A percentile compares a stretch with the other conserved stretches of the same genome.
Evolutionary conservation across 2,113 vertebrate species (phyloP).

Genomic region (Tragelaphus buxtoni): DNA sequence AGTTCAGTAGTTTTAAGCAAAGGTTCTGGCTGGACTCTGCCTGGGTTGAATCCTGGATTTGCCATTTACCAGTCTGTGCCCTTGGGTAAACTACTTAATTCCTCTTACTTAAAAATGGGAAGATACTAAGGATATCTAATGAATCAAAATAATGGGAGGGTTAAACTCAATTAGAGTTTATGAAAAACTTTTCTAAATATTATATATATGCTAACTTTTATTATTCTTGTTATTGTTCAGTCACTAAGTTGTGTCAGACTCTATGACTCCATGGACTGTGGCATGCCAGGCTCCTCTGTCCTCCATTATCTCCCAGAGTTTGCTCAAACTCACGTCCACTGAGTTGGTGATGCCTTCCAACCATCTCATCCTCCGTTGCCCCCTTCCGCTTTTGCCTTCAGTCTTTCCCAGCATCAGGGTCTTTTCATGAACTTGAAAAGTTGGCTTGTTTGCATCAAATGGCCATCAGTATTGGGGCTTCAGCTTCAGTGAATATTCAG

Average conservation of each 20-base stretch:
- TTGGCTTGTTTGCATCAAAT: background rate
- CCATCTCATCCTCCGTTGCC: background rate
- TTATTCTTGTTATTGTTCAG: background rate
- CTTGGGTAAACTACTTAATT: background rate
- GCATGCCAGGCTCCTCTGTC: background rate
- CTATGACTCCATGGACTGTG: background rate
- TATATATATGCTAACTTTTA: background rate
- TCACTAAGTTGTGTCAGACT: background rate
- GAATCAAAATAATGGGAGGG: background rate
- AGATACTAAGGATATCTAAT: background rate
- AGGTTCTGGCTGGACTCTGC: background rate
- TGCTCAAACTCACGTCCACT: background rate
- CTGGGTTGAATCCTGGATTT: background rate
- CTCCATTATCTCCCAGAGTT: background rate
- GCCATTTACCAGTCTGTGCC: background rate
- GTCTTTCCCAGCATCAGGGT: background rate
- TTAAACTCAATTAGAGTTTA: background rate
- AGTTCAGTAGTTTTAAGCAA: background rate
- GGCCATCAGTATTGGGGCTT: background rate
- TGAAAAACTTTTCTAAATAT: conserved; percentile 7
- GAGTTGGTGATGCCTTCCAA: background rate
- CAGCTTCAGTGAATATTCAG: background rate
- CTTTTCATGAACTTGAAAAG: background rate
- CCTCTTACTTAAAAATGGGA: conserved; percentile 23
- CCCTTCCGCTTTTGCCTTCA: background rate